Percentiles rank a stretch among this genome's conserved stretches.
phyloP scores from a whole-genome alignment of 2,797 vertebrate species.

The Bradypodion pumilum region DNA sequence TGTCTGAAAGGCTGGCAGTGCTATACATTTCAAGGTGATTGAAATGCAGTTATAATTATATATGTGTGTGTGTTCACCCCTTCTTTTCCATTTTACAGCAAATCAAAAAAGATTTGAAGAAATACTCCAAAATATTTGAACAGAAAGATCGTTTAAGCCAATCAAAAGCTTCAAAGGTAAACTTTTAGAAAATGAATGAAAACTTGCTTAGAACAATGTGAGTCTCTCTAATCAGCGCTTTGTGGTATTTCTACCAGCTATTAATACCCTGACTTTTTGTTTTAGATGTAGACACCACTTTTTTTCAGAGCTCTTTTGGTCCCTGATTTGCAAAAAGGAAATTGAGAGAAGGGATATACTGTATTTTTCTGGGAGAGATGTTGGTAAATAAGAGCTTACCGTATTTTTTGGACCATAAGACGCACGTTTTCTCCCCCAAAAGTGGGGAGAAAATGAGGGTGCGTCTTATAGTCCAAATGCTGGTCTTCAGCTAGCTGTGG shows the following conservation, averaged over 20 bases:
- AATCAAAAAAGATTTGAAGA: constrained; percentile 99
- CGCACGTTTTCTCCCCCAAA: too few species aligned
- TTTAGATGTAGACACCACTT: not conserved
- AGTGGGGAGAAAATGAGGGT: too few species aligned
- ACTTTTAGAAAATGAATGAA: constrained; percentile 12
- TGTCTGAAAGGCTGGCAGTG: not conserved
- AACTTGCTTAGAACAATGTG: not conserved
- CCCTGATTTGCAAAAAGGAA: not conserved
- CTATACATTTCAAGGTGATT: too few species aligned
- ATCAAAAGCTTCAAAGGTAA: constrained; percentile 97
- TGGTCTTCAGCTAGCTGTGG: too few species aligned
- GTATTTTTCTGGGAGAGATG: not conserved
- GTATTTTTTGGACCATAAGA: too few species aligned
- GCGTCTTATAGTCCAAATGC: too few species aligned
- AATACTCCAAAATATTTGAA: constrained; percentile 99
- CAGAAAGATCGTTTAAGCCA: constrained; percentile 99
- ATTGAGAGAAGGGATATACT: too few species aligned
- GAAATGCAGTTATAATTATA: too few species aligned
- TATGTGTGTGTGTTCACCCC: not conserved
- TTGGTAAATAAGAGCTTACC: not conserved
- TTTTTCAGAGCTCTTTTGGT: not conserved
- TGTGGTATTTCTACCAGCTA: not conserved
- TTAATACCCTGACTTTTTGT: not conserved
- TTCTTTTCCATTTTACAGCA: constrained; percentile 73
- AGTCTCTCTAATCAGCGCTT: too few species aligned